Base-by-base conservation (phyloP, 2,888 invertebrate species). In the Thereva nobilitata region DNA sequence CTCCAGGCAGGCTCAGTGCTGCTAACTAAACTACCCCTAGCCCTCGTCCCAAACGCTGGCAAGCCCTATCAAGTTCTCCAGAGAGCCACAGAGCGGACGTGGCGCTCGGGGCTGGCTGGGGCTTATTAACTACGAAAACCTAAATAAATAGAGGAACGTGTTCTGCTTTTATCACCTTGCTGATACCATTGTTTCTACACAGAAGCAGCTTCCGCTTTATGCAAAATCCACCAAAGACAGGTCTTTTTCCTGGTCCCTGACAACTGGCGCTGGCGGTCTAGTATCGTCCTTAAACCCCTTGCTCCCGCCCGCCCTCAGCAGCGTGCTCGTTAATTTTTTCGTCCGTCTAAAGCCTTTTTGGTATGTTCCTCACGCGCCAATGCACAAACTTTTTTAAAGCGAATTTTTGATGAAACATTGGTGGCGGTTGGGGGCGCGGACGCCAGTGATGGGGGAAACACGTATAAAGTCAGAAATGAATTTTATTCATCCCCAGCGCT, bases 281-380 rank as follows among this genome's bases (percentile, higher is more conserved):
- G 63, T 67, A 64, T 67, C 56, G 45, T 37, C 59, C 59, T n/a
- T 23, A 23, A 23, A 2, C 23, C 23, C 23, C 23, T 23, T 2
- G 23, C 2, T 23, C 23, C 38, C 59, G 59, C 49, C 40, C 49
- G 57, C 57, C 47, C 56, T 67, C 47, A 53, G 56, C 38, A 44
- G 55, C 45, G 64, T 53, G 56, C 67, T 52, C 59, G 59, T 59
- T 59, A 59, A 59, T 59, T 59, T 59, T 59, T 59, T 59, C 49
- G 49, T 45, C 37, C 55, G 10, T 38, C 57, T 68, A 53, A 50
- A 64, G 64, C 56, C 54, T 50, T 38, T 68, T 55, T 59, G 54
- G 68, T 65, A 68, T 68, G 68, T 54, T 68, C 41, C 68, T 68
- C 68, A 68, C 68, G 68, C 65, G 68, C 64, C 68, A 68, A 54